These are phyloP conservation scores for Anabacerthia variegaticeps DNA, from an alignment of 2,797 vertebrate species.

Conservation along the genomic window DNA sequence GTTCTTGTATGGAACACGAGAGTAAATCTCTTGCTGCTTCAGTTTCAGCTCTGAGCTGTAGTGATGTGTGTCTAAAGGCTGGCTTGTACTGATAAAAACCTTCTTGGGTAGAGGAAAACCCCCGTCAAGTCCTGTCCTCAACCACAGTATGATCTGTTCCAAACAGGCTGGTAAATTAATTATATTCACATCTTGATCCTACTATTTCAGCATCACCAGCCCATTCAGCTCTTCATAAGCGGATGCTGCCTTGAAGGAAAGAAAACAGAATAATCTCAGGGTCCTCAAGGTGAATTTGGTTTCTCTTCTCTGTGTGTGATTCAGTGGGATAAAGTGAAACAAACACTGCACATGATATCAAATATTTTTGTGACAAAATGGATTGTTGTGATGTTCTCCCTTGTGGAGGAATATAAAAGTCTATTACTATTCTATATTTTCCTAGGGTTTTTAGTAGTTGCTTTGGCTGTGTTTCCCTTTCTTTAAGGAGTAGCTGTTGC, in stretches of 20 bases:
- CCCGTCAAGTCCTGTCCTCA: not conserved
- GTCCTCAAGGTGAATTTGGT: not conserved
- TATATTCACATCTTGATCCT: not conserved
- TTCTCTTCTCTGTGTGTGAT: not conserved
- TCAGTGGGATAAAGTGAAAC: not conserved
- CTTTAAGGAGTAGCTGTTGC: not conserved
- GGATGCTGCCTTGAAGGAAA: not conserved
- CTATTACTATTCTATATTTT: not conserved
- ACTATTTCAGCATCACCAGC: not conserved
- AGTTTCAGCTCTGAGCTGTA: not conserved
- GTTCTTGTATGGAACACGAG: not conserved
- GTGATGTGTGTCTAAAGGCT: not conserved
- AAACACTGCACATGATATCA: not conserved
- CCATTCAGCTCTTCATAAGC: not conserved
- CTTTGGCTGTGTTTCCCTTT: not conserved
- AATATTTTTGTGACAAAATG: not conserved
- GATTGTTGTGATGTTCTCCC: not conserved
- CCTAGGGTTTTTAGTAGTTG: not conserved
- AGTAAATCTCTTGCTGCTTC: not conserved
- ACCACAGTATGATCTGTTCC: not conserved
- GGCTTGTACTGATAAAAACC: not conserved
- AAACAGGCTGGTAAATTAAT: not conserved
- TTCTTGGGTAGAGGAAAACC: not conserved
- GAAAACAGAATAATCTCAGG: not conserved
- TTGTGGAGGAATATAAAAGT: not conserved